Percentiles rank a stretch among this genome's conserved stretches.
Evolutionary conservation across 2,113 vertebrate species (phyloP).

Genomic region (Laticauda laticaudata): DNA sequence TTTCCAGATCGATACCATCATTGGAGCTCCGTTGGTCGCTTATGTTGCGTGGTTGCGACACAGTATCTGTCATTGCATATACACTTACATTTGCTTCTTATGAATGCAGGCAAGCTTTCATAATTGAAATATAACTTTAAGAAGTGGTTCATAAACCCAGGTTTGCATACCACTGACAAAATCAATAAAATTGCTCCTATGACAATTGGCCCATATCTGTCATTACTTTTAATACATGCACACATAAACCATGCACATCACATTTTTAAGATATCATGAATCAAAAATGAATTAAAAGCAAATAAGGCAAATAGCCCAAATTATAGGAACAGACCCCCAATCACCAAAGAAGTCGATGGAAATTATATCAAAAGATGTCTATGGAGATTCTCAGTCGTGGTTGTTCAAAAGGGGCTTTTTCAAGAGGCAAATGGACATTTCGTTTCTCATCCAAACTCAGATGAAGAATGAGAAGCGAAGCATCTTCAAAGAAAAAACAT

Average conservation of each 20-base stretch:
- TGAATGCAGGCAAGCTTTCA: background rate
- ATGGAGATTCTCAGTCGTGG: too few species aligned
- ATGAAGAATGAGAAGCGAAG: too few species aligned
- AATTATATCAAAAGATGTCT: background rate
- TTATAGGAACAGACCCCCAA: background rate
- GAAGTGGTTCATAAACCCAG: background rate
- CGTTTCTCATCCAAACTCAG: too few species aligned
- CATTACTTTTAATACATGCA: background rate
- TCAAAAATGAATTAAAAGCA: background rate
- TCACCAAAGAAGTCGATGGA: background rate
- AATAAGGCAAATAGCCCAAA: background rate
- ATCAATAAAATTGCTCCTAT: background rate
- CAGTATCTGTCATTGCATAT: background rate
- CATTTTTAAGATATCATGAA: background rate
- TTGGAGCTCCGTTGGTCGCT: too few species aligned
- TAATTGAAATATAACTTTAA: background rate
- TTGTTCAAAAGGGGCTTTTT: too few species aligned
- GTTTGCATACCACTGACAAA: background rate
- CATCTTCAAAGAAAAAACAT: too few species aligned
- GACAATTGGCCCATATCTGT: background rate
- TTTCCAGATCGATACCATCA: too few species aligned
- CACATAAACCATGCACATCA: background rate
- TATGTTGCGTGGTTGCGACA: too few species aligned
- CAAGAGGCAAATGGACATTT: too few species aligned
- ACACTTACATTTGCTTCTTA: background rate